Conservation (phyloP, 2,888 invertebrate genomes). For the Dermolepida albohirtum region DNA sequence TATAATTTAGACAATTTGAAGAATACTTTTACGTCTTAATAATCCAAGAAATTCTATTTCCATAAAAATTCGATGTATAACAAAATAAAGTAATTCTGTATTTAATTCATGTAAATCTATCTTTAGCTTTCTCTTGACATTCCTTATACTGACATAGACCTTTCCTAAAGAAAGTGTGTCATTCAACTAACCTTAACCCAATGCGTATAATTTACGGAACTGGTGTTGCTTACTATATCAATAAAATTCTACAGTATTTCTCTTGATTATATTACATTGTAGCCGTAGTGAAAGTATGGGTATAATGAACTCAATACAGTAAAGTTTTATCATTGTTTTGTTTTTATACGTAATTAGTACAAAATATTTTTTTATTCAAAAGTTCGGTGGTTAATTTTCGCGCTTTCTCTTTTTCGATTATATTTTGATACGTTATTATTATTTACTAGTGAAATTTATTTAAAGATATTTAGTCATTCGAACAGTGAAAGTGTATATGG, state of each 20-base stretch:
- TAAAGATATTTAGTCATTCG: slow-evolving; percentile 5
- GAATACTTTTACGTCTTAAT: not conserved
- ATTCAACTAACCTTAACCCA: slow-evolving; percentile 65
- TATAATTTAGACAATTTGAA: not conserved
- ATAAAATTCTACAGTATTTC: slow-evolving; percentile 27
- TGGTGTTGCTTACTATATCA: slow-evolving; percentile 4
- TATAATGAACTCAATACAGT: slow-evolving; percentile 23
- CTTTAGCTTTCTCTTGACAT: slow-evolving; percentile 62
- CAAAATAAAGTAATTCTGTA: not conserved
- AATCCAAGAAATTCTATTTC: not conserved
- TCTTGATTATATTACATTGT: slow-evolving; percentile 25
- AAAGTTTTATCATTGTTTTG: slow-evolving; percentile 17
- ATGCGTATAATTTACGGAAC: slow-evolving; percentile 44
- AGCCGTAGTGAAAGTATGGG: slow-evolving; percentile 33
- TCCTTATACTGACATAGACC: slow-evolving; percentile 63
- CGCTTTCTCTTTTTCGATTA: slow-evolving; percentile 25
- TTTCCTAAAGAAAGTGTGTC: slow-evolving; percentile 66
- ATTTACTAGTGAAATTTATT: slow-evolving; percentile 1
- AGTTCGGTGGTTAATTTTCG: not conserved
- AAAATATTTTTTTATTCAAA: not conserved
- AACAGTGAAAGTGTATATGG: slow-evolving; percentile 25
- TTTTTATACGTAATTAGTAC: slow-evolving; percentile 16
- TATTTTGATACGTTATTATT: slow-evolving; percentile 8
- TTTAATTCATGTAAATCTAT: slow-evolving; percentile 41
- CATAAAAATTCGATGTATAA: not conserved